A percentile compares a stretch with the other conserved stretches of the same genome.
phyloP scores from a whole-genome alignment of 2,888 invertebrate genomes.

The Stenotaenia linearis region DNA sequence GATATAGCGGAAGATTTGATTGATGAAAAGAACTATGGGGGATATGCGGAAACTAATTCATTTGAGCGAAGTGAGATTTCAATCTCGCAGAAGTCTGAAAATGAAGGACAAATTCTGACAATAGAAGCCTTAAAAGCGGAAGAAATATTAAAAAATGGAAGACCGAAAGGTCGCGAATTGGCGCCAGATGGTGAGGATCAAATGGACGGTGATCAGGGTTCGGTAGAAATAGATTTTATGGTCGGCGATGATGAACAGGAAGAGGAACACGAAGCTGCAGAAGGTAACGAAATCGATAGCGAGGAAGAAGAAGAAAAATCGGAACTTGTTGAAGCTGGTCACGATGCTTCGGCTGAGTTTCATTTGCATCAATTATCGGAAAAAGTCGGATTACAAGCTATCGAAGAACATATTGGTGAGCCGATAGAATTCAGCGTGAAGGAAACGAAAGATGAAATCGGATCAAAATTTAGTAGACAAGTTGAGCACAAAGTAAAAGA shows the following conservation, averaged over 20 bases:
- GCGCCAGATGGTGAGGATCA: slow-evolving; percentile 24
- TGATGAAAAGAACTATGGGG: neutral
- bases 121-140: neutral
- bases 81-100: neutral
- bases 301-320: neutral
- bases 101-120: neutral
- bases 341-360: neutral
- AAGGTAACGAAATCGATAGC: neutral
- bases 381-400: neutral
- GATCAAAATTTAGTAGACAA: neutral
- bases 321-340: neutral
- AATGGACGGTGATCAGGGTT: neutral
- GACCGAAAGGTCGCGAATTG: neutral
- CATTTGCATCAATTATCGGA: neutral
- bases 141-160: neutral
- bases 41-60: neutral
- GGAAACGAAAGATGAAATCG: neutral
- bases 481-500: neutral
- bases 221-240: slow-evolving; percentile 17
- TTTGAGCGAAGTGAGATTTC: neutral
- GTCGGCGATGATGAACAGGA: neutral
- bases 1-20: neutral
- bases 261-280: neutral
- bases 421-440: neutral
- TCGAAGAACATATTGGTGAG: neutral